Conservation (phyloP, 2,888 invertebrate genomes). For the Harmothoe impar region DNA sequence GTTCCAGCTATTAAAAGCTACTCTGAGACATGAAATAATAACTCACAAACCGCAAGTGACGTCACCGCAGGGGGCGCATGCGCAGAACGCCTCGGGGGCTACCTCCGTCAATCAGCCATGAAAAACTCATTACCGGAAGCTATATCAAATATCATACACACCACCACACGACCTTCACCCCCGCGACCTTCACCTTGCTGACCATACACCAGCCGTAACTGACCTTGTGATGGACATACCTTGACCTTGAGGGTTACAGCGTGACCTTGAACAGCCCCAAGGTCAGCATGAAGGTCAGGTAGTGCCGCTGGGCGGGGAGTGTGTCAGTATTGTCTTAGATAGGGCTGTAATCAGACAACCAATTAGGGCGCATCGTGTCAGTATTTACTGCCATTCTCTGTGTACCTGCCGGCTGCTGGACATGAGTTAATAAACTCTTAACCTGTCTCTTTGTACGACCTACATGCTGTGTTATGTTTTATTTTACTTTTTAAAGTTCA, state of each 20-base stretch:
- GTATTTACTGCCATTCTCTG: background rate
- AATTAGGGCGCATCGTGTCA: background rate
- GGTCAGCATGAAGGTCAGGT: background rate
- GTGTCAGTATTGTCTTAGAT: conserved; percentile 13
- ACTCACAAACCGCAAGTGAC: background rate
- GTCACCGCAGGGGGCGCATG: background rate
- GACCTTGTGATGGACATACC: background rate
- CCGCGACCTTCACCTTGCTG: too few species aligned
- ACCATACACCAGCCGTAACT: background rate
- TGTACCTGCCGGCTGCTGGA: too few species aligned
- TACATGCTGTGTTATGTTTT: too few species aligned
- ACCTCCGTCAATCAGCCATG: background rate
- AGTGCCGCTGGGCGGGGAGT: background rate
- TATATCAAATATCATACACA: background rate
- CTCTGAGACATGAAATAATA: too few species aligned
- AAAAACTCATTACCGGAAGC: background rate
- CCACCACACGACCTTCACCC: background rate
- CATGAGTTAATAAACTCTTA: too few species aligned
- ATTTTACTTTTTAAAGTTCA: too few species aligned
- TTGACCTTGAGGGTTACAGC: background rate
- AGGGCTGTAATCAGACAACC: background rate
- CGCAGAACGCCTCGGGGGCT: background rate
- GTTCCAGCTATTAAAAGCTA: too few species aligned
- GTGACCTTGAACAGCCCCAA: background rate
- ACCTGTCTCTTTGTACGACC: too few species aligned